phyloP scores from a whole-genome alignment of 2,888 invertebrate genomes.

The Machimus atricapillus region DNA sequence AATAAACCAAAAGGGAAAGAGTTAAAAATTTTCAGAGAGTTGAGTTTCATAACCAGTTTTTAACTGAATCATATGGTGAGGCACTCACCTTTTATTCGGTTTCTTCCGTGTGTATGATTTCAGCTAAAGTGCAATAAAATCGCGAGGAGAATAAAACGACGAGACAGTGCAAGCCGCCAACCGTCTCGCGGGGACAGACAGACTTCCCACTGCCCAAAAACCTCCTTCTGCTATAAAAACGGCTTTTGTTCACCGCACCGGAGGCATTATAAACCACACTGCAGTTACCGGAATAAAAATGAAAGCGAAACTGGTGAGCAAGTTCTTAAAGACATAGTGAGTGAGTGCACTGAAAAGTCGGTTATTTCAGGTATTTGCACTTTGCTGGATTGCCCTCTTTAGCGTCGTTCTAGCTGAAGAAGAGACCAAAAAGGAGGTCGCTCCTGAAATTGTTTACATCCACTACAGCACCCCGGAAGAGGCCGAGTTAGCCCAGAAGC shows the following conservation, averaged over 20 bases:
- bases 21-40: not conserved
- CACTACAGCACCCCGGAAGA: constrained; percentile 46
- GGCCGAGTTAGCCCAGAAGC: constrained; percentile 41
- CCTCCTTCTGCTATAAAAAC: not conserved
- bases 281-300: constrained; percentile 2
- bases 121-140: constrained; percentile 20
- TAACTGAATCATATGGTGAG: constrained; percentile 7
- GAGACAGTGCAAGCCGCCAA: constrained; percentile 6
- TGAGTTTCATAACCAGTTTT: constrained; percentile 33
- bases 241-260: not conserved
- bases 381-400: not conserved
- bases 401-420: not conserved
- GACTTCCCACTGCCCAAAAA: constrained; percentile 2
- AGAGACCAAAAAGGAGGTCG: not conserved
- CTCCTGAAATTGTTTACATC: constrained; percentile 43
- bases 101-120: constrained; percentile 16
- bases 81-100: constrained; percentile 8
- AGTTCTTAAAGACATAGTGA: not conserved
- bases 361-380: constrained; percentile 2
- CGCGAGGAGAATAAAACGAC: constrained; percentile 21
- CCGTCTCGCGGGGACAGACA: not conserved
- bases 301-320: constrained; percentile 21
- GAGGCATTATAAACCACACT: not conserved
- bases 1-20: constrained; percentile 8
- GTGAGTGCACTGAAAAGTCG: not conserved